Evolutionary conservation across 2,888 invertebrate genomes (phyloP), one percentile per base, ranked within the genome.

Genomic region (Sesamia inferens): DNA sequence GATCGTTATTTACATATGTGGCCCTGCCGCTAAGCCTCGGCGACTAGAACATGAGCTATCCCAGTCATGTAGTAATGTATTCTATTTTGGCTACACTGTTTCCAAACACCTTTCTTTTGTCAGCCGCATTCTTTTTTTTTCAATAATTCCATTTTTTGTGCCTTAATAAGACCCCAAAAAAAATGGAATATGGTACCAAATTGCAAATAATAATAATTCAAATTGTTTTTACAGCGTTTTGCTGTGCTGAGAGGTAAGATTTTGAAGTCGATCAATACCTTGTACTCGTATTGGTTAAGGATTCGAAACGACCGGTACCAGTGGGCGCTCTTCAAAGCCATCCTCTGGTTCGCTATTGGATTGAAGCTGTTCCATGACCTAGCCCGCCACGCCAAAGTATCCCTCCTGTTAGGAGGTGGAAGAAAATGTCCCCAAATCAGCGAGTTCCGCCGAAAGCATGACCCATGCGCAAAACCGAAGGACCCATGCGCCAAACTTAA

Each of bases 311-410:
- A 93, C 51, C 86, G 85, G 0, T 93, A 86, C 76, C 78, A 81
- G 48, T 91, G 90, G 90, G 87, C 92, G 51, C 58, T 93, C 4
- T 84, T 92, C 16, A 93, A 92, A 73, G 91, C 91, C 73, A 77
- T 91, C 8, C 48, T 88, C 4, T 90, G 89, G 78, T 93, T 93
- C 70, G 75, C 84, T 0, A 48, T 92, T 16, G 93, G 93, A 0
- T 62, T 94, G 8, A 93, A 93, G 76, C 82, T 93, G 11, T 92
- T 91, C 73, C 71, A 76, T 22, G 93, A 94, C 65, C 24, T 92
- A n/a, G 87, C 86, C 2, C 85, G 79, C 7, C 86, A 90, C 63
- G 78, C 90, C 83, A 85, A 83, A 65, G 67, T 48, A 58, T 39
- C 62, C 5, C 6, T 11, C 4, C 8, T 67, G 4, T 55, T 63